Evolutionary conservation across 2,113 vertebrate species (phyloP).

Genomic region (Scomber colias): DNA sequence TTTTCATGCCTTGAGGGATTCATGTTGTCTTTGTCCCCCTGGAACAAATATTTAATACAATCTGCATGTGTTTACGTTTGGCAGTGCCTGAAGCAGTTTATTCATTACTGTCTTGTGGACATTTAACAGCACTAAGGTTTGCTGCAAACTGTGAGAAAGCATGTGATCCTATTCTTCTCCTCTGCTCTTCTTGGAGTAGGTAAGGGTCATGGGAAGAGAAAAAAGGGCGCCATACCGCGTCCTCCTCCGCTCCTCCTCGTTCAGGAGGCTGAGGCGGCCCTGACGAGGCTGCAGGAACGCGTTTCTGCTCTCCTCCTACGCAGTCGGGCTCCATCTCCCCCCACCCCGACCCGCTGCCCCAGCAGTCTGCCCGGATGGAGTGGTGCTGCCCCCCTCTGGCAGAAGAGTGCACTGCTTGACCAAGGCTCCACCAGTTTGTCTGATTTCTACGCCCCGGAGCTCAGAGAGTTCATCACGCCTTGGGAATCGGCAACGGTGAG

Average conservation of each 20-base stretch:
- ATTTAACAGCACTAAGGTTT: neutral
- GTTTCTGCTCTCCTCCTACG: constrained; percentile 87
- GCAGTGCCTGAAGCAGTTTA: neutral
- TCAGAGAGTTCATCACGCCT: constrained; percentile 83
- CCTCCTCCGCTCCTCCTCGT: constrained; percentile 87
- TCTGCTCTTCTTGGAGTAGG: constrained; percentile 69
- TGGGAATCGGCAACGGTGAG: constrained; percentile 78
- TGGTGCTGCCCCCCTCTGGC: constrained; percentile 86
- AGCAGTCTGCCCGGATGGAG: constrained; percentile 82
- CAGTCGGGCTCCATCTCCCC: constrained; percentile 75
- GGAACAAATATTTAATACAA: neutral
- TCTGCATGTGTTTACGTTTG: neutral
- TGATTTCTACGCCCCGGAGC: constrained; percentile 84
- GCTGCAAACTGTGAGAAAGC: neutral
- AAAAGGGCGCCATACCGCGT: constrained; percentile 60
- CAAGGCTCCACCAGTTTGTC: constrained; percentile 40
- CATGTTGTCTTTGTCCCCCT: neutral
- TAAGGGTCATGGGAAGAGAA: constrained; percentile 83
- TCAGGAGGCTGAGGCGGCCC: constrained; percentile 84
- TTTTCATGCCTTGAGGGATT: neutral
- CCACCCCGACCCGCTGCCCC: constrained; percentile 83
- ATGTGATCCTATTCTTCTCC: neutral
- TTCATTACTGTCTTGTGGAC: neutral
- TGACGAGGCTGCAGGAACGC: constrained; percentile 85
- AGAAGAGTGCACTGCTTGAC: constrained; percentile 85